Evolutionary conservation across 2,797 vertebrate species (phyloP), one percentile per base, ranked within the genome.

Genomic region (Poecilia velifera): DNA sequence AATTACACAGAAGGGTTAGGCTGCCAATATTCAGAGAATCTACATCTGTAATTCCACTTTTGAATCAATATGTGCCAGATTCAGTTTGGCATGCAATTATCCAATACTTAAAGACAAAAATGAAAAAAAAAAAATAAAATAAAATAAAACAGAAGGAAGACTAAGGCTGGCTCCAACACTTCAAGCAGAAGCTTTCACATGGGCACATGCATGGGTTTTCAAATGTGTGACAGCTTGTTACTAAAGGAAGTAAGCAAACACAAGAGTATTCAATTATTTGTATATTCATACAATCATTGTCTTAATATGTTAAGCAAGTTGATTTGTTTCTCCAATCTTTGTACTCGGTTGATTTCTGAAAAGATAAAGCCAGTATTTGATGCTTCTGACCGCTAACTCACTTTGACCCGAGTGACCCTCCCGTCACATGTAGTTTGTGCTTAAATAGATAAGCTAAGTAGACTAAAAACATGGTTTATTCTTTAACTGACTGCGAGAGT

Each of bases 61-160:
- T 84, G 55, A 93, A 93, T 94, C 91, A 92, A 93, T 94, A 93
- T n/a, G 51, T 94, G 94, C 93, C 91, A 94, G 93, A 94, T 91
- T 94, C 87, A 34, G 78, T 91, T 90, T 87, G 88, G 90, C 94
- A 91, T 85, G 89, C 93, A 94, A 94, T 95, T 93, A 95, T 89
- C 76, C 82, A 14, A 13, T 28, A 74, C 85, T 89, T 88, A 80
- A 89, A 85, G 78, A 88, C 87, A 90, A 87, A 79, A 57, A 88
- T 13, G 3, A 59, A 31, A 59, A 59, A 59, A 28, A 25, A 55
- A 87, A 79, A 57, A 88, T 12, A 34, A 57, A 28, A 57, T 34
- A 57, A 57, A n/a, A 53, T 25, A 53, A 3, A 55, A 88, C 86
- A 88, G 80, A 78, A 72, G 72, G 74, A 84, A 90, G 89, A 92